These are phyloP conservation scores for Bagarius yarrelli DNA, from an alignment of 2,113 vertebrate genomes.

Conservation along the genomic window DNA sequence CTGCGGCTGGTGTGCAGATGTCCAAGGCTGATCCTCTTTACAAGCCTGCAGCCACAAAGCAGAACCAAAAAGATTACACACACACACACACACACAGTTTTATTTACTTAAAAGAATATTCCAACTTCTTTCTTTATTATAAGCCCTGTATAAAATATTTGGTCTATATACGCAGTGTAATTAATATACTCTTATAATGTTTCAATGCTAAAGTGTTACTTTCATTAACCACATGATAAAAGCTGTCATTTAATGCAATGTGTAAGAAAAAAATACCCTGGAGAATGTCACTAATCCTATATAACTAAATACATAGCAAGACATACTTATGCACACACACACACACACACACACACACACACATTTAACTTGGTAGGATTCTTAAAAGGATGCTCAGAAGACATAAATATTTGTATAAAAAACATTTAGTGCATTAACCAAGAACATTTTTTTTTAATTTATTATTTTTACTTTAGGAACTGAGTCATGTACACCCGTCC, in stretches of 20 bases:
- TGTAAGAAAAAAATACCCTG: not conserved
- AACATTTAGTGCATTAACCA: too few species aligned
- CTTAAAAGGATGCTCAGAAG: too few species aligned
- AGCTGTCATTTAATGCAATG: not conserved
- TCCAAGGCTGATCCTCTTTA: constrained; percentile 65
- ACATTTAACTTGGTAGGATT: not conserved
- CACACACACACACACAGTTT: constrained; percentile 4
- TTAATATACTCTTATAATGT: not conserved
- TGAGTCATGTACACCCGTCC: too few species aligned
- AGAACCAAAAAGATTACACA: constrained; percentile 26
- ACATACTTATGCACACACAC: not conserved
- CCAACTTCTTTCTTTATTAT: not conserved
- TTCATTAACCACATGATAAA: not conserved
- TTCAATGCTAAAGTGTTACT: not conserved
- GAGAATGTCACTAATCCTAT: not conserved
- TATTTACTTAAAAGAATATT: not conserved
- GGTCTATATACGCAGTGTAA: not conserved
- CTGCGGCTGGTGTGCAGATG: constrained; percentile 75
- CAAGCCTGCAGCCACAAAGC: constrained; percentile 47
- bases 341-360: constrained; percentile 8
- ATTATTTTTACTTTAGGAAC: too few species aligned
- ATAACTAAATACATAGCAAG: not conserved
- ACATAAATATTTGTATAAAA: too few species aligned
- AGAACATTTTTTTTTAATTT: too few species aligned
- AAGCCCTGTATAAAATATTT: not conserved